Percentiles rank a stretch among this genome's conserved stretches.
These are phyloP conservation scores for Diarsia mendica DNA, from an alignment of 2,888 invertebrate species.

Conservation along the genomic window DNA sequence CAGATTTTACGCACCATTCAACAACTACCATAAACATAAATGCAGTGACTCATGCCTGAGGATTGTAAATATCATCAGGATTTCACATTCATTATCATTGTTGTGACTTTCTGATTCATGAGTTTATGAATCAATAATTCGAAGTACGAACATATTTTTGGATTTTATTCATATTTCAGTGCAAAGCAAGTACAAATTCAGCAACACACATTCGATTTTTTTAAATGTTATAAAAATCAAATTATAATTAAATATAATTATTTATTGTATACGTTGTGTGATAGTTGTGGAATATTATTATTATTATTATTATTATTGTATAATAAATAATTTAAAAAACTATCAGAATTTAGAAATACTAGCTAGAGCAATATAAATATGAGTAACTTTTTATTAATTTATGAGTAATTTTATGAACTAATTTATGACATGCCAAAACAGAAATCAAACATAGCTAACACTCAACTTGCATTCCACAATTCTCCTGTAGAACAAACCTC, in stretches of 20 bases:
- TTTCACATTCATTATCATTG: conserved; percentile 16
- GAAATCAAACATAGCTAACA: not conserved
- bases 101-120: conserved; percentile 36
- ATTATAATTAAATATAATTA: no score
- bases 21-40: not conserved
- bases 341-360: not conserved
- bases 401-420: not conserved
- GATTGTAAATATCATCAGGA: conserved; percentile 23
- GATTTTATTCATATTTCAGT: not conserved
- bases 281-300: no score
- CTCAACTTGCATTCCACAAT: not conserved
- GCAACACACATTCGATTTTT: not conserved
- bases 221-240: no score
- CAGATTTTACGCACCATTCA: not conserved
- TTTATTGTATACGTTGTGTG: no score
- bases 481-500: not conserved
- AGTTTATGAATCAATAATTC: not conserved
- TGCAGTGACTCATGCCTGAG: conserved; percentile 44
- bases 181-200: not conserved
- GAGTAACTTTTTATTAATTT: not conserved
- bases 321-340: not conserved
- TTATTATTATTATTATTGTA: no score
- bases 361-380: no score
- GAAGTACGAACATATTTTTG: not conserved
- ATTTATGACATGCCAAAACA: not conserved